Evolutionary conservation across 2,888 invertebrate genomes (phyloP).

Genomic region (Eulithis prunata): DNA sequence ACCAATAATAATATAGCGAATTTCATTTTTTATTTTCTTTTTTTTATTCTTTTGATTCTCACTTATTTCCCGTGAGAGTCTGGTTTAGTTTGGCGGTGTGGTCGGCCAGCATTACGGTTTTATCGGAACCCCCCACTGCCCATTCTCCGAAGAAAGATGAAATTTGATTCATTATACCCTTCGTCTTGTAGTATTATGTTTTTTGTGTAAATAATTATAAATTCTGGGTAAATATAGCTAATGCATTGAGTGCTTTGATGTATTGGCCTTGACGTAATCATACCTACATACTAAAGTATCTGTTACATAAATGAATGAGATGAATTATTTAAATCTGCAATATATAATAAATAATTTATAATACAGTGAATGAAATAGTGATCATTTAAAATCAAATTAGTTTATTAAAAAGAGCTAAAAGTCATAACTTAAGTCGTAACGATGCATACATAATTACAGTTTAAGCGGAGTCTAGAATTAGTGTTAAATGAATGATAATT

Average conservation of each 20-base stretch:
- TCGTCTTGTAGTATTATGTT: slow-evolving; percentile 24
- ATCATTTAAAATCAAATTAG: background rate
- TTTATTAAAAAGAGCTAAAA: background rate
- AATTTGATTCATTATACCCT: slow-evolving; percentile 61
- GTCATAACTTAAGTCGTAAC: background rate
- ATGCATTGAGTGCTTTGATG: background rate
- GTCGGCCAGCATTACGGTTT: slow-evolving; percentile 72
- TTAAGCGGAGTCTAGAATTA: background rate
- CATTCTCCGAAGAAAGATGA: slow-evolving; percentile 60
- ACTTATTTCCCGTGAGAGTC: slow-evolving; percentile 58
- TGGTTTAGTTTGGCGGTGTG: slow-evolving; percentile 72
- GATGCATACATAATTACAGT: background rate
- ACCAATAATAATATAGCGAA: slow-evolving; percentile 65
- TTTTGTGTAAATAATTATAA: slow-evolving; percentile 28
- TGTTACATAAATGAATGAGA: slow-evolving; percentile 1
- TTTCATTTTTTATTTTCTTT: slow-evolving; percentile 62
- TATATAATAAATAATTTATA: background rate
- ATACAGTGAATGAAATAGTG: background rate
- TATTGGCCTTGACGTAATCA: background rate
- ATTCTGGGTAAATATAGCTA: slow-evolving; percentile 17
- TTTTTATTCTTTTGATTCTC: slow-evolving; percentile 43
- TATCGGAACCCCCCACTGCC: slow-evolving; percentile 76
- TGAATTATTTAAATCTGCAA: background rate
- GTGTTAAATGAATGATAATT: background rate
- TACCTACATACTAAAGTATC: background rate